phyloP scores from a whole-genome alignment of 2,797 vertebrate genomes.

The Varecia variegata region DNA sequence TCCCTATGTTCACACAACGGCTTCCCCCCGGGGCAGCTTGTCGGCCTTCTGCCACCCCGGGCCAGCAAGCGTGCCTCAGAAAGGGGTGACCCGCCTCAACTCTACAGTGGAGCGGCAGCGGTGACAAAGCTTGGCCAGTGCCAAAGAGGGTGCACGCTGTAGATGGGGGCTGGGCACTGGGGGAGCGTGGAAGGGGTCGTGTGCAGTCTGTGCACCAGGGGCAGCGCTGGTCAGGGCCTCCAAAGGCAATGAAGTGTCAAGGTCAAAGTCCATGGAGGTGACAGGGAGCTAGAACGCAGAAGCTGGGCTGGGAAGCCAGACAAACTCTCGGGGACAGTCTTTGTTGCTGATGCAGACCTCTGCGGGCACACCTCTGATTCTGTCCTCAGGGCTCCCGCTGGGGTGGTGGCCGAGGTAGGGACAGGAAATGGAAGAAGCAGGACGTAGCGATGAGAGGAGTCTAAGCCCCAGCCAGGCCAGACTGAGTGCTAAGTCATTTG shows the following conservation, averaged over 20 bases:
- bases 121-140: background rate
- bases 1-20: conserved; percentile 32
- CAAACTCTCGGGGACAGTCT: background rate
- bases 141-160: rapidly evolving
- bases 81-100: background rate
- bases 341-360: background rate
- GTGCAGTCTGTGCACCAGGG: background rate
- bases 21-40: background rate
- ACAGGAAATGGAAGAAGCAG: background rate
- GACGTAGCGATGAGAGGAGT: background rate
- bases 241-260: background rate
- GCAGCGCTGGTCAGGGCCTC: background rate
- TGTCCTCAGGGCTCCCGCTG: background rate
- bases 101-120: background rate
- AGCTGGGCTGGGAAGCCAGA: background rate
- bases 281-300: background rate
- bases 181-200: background rate
- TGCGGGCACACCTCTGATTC: background rate
- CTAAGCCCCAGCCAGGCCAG: too few relatives aligned
- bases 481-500: background rate
- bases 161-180: background rate
- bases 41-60: background rate
- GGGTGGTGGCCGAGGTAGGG: background rate
- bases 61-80: background rate
- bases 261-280: background rate